Percentiles rank a stretch among this genome's conserved stretches.
These are phyloP conservation scores for Acronicta leporina DNA, from an alignment of 2,888 invertebrate species.

Conservation along the genomic window DNA sequence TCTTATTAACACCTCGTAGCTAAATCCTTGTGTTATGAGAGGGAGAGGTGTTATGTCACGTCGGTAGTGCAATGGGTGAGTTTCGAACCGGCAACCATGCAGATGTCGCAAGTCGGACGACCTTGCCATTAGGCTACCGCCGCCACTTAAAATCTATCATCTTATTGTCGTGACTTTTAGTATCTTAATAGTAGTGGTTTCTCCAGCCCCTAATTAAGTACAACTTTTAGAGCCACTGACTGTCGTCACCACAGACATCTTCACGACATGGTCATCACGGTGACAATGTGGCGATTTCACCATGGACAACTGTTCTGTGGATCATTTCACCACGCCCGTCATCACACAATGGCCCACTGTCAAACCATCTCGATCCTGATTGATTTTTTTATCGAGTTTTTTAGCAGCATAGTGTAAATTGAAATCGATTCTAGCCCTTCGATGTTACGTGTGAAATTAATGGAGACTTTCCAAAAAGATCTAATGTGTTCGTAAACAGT, in stretches of 20 bases:
- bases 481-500: constrained; percentile 55
- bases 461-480: constrained; percentile 57
- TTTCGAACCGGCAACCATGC: too few species aligned
- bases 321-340: constrained; percentile 82
- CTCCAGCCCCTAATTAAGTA: not conserved
- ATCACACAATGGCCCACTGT: constrained; percentile 79
- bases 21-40: too few species aligned
- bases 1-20: too few species aligned
- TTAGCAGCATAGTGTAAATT: constrained; percentile 76
- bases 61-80: too few species aligned
- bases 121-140: too few species aligned
- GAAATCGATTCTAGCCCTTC: constrained; percentile 80
- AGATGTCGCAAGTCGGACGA: too few species aligned
- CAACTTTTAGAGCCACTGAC: constrained; percentile 67
- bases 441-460: constrained; percentile 70
- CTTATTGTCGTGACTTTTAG: too few species aligned
- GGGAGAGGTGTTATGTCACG: too few species aligned
- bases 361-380: constrained; percentile 83
- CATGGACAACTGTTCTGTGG: constrained; percentile 79
- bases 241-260: constrained; percentile 61
- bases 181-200: too few species aligned
- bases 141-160: too few species aligned
- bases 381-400: constrained; percentile 83
- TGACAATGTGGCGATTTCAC: constrained; percentile 79
- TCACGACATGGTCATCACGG: constrained; percentile 75